A percentile compares a stretch with the other conserved stretches of the same genome.
These are phyloP conservation scores for Numenius phaeopus DNA, from an alignment of 2,797 vertebrate genomes.

Conservation along the genomic window DNA sequence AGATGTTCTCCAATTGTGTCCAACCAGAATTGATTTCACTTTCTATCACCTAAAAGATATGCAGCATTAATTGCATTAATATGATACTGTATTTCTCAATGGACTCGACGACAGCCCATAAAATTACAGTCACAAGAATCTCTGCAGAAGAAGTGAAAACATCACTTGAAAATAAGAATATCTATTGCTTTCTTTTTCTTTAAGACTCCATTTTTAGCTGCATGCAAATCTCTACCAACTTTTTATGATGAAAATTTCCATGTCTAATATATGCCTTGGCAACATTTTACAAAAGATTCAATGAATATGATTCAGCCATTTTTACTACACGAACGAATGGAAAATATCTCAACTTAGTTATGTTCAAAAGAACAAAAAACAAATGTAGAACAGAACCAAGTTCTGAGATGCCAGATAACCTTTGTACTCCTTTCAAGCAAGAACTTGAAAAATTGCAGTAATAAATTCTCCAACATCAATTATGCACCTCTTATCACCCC, in stretches of 20 bases:
- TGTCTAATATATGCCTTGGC: background rate
- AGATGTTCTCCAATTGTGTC: slow-evolving; percentile 81
- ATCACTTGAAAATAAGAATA: background rate
- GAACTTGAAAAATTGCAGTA: background rate
- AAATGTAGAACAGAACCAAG: background rate
- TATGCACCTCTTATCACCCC: background rate
- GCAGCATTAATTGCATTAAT: background rate
- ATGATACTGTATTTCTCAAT: background rate
- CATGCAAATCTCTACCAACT: background rate
- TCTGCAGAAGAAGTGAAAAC: background rate
- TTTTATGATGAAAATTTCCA: background rate
- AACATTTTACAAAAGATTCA: background rate
- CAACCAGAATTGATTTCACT: slow-evolving; percentile 83
- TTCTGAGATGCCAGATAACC: background rate
- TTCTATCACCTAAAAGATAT: slow-evolving; percentile 81
- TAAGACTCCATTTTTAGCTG: background rate
- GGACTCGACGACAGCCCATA: background rate
- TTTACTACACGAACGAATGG: background rate
- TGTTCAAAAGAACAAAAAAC: background rate
- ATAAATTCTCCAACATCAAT: background rate
- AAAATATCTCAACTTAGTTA: background rate
- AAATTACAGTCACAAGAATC: background rate
- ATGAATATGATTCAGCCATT: background rate
- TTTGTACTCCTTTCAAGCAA: background rate
- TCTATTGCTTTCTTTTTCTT: background rate